Conservation (phyloP, 1,140 invertebrate genomes). For the Diorhabda elongata region DNA sequence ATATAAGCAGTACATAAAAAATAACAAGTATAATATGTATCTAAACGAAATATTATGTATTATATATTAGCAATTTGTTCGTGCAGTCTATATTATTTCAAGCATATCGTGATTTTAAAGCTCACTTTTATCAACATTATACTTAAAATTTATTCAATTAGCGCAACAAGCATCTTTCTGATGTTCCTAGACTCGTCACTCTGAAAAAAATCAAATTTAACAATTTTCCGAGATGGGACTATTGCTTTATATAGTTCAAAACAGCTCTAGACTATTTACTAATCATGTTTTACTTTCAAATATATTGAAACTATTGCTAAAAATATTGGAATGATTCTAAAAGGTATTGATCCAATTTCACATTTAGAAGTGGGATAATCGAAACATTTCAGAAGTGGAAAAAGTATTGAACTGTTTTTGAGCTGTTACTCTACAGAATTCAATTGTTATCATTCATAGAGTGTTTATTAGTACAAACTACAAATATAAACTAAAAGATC, state of each 20-base stretch:
- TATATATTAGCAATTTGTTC: not conserved
- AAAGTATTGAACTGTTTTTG: too few species aligned
- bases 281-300: not conserved
- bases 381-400: too few species aligned
- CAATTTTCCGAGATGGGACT: too few species aligned
- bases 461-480: too few species aligned
- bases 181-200: not conserved
- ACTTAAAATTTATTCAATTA: conserved; percentile 3
- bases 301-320: too few species aligned
- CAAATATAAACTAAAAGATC: too few species aligned
- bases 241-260: not conserved
- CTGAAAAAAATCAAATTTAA: not conserved
- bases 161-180: conserved; percentile 1
- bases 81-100: not conserved
- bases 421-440: too few species aligned
- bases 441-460: too few species aligned
- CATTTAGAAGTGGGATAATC: too few species aligned
- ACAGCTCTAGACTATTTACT: not conserved
- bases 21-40: not conserved
- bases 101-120: not conserved
- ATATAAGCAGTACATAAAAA: not conserved
- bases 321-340: too few species aligned
- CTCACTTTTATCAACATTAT: not conserved
- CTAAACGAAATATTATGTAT: not conserved
- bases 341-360: too few species aligned